A percentile compares a stretch with the other conserved stretches of the same genome.
phyloP scores from a whole-genome alignment of 2,888 invertebrate genomes.

The Pharmacophagus antenor region DNA sequence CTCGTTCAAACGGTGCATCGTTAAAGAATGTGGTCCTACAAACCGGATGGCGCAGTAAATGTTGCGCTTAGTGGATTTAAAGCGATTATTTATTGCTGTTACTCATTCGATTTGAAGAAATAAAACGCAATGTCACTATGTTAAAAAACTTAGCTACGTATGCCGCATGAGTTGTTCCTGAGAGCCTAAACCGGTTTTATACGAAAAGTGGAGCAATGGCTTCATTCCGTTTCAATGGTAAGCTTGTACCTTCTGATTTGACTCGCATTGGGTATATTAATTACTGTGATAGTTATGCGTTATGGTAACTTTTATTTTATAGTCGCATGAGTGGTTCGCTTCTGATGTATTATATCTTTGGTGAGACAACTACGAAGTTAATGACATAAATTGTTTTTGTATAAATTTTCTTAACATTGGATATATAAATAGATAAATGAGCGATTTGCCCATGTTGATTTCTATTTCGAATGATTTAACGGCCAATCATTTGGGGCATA shows the following conservation, averaged over 20 bases:
- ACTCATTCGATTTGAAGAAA: constrained; percentile 23
- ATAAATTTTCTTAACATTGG: too few relatives aligned
- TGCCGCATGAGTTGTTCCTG: constrained; percentile 42
- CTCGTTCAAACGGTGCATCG: constrained; percentile 4
- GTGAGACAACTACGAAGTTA: too few relatives aligned
- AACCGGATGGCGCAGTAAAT: constrained; percentile 20
- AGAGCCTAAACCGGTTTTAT: constrained; percentile 58
- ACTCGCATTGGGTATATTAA: constrained; percentile 30
- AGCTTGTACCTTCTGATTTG: constrained; percentile 59
- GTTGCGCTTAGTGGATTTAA: constrained; percentile 9
- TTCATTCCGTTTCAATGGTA: constrained; percentile 57
- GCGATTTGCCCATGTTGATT: too few relatives aligned
- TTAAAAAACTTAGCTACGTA: constrained; percentile 22
- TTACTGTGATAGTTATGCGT: neutral
- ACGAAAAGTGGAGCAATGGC: constrained; percentile 71
- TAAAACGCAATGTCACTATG: constrained; percentile 11
- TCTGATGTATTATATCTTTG: too few relatives aligned
- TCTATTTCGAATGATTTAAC: too few relatives aligned
- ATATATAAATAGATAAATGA: too few relatives aligned
- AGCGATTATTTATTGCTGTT: constrained; percentile 28
- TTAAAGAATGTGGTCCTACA: constrained; percentile 26
- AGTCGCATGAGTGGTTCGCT: too few relatives aligned
- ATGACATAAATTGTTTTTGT: too few relatives aligned
- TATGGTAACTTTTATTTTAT: neutral
- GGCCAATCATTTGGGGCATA: too few relatives aligned